Evolutionary conservation across 2,888 invertebrate genomes (phyloP), one percentile per base, ranked within the genome.

Genomic region (Dimorphilus gyrociliatus): DNA sequence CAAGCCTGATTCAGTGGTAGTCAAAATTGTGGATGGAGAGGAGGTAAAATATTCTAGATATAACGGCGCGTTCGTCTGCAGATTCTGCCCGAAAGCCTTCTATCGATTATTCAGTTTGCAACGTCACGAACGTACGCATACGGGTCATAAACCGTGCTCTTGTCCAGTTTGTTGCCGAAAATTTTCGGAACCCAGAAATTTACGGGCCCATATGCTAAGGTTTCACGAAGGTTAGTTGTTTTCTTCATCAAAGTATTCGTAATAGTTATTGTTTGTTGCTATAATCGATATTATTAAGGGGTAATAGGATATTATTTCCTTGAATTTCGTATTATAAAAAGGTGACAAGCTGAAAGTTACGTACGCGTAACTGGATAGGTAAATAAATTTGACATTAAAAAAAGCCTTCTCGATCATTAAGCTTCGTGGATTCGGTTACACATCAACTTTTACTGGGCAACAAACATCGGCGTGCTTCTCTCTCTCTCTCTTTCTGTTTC

Each of bases 121-220:
- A 36, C 50, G 61, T 16, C 63, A 63, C 37, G 55, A 59, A 41
- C 46, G 59, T 17, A 51, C 60, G 25, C 62, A 63, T 37, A 59
- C 55, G 12, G 56, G 56, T 16, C 53, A 55, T 28, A 55, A 55
- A 35, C 51, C 53, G 4, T 60, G 60, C 34, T 53, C 47, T 36
- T 58, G 60, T 39, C 48, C 50, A 32, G 48, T 51, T 25, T 61
- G 62, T 43, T 56, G 61, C 8, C 46, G 51, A 30, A 56, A 56
- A n/a, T 62, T 62, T 37, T 52, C 49, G 25, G 60, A 60, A 33
- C 47, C 51, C 19, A 41, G 55, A 15, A 61, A 58, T 34, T 45
- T 62, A 19, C 50, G 58, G 18, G 52, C 57, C 25, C 62, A 62
- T 39, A 53, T 59, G 18, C 41, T 52, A 35, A 47, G 54, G 10